Evolutionary conservation across 2,888 invertebrate species (phyloP).

Genomic region (Tuberolachnus salignus): DNA sequence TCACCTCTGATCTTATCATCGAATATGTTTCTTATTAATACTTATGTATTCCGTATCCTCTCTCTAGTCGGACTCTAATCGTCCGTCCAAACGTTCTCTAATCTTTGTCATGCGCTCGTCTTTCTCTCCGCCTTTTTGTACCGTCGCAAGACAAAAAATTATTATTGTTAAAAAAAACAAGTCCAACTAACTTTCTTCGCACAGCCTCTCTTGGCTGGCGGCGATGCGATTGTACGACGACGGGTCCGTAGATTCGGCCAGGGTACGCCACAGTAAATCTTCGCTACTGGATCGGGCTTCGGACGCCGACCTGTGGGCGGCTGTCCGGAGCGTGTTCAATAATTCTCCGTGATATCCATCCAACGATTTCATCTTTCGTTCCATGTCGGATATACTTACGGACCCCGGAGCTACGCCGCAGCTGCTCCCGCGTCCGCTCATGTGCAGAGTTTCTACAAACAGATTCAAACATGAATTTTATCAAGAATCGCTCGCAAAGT

Average conservation of each 20-base stretch:
- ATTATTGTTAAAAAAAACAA: not conserved
- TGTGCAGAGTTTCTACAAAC: slow-evolving; percentile 30
- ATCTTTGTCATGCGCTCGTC: too few species aligned
- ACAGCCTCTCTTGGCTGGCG: slow-evolving; percentile 43
- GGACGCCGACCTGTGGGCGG: slow-evolving; percentile 70
- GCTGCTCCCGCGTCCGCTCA: slow-evolving; percentile 49
- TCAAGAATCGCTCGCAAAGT: not conserved
- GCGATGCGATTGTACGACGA: slow-evolving; percentile 36
- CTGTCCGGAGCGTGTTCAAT: slow-evolving; percentile 84
- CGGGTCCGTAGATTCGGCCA: slow-evolving; percentile 41
- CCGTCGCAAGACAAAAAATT: not conserved
- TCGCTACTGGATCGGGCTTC: slow-evolving; percentile 72
- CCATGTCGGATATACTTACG: slow-evolving; percentile 71
- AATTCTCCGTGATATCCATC: slow-evolving; percentile 93
- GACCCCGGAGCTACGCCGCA: slow-evolving; percentile 35
- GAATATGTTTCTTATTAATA: too few species aligned
- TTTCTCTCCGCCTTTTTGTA: too few species aligned
- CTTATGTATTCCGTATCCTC: too few species aligned
- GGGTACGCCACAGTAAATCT: slow-evolving; percentile 67
- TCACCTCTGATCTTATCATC: too few species aligned
- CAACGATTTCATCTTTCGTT: slow-evolving; percentile 83
- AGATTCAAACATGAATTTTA: not conserved
- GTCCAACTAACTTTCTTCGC: slow-evolving; percentile 42
- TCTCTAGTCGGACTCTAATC: too few species aligned
- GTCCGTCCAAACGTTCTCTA: too few species aligned